These are phyloP conservation scores for Sinopyrophorus schimmeli DNA, from an alignment of 2,888 invertebrate genomes.

Conservation along the genomic window DNA sequence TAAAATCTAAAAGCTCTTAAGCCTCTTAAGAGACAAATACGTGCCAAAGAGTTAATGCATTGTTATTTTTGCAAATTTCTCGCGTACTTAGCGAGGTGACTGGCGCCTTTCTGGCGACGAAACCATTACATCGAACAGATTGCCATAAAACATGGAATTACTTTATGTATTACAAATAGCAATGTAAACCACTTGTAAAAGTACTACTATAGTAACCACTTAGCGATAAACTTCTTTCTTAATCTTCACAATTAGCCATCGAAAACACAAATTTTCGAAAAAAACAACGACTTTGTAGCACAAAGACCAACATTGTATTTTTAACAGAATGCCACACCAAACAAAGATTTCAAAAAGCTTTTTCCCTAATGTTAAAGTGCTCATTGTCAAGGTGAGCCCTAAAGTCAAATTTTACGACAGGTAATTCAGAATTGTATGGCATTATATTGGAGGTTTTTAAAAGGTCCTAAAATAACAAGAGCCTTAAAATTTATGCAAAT, in stretches of 20 bases:
- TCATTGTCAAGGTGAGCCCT: background rate
- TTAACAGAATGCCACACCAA: too few relatives aligned
- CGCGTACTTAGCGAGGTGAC: background rate
- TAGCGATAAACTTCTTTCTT: too few relatives aligned
- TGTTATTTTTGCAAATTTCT: slow-evolving; percentile 11
- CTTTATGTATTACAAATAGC: slow-evolving; percentile 14
- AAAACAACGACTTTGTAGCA: too few relatives aligned
- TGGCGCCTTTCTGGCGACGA: slow-evolving; percentile 13
- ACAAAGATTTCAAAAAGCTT: too few relatives aligned
- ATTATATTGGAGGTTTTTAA: slow-evolving; percentile 2
- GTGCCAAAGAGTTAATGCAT: slow-evolving; percentile 10
- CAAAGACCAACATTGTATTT: too few relatives aligned
- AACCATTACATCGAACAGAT: slow-evolving; percentile 10
- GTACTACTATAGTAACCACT: too few relatives aligned
- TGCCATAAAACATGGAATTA: slow-evolving; percentile 12
- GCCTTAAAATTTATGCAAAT: slow-evolving; percentile 24
- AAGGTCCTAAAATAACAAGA: slow-evolving; percentile 9
- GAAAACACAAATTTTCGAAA: too few relatives aligned
- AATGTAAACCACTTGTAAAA: slow-evolving; percentile 7
- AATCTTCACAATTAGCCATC: too few relatives aligned
- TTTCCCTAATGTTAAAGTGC: slow-evolving; percentile 6
- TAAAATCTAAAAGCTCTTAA: too few relatives aligned
- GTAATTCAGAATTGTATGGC: background rate
- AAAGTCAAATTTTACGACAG: slow-evolving; percentile 15
- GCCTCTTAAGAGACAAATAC: slow-evolving; percentile 5